A percentile compares a stretch with the other conserved stretches of the same genome.
These are phyloP conservation scores for Meandrina meandrites DNA, from an alignment of 92 coral and sea anemone species.

Conservation along the genomic window DNA sequence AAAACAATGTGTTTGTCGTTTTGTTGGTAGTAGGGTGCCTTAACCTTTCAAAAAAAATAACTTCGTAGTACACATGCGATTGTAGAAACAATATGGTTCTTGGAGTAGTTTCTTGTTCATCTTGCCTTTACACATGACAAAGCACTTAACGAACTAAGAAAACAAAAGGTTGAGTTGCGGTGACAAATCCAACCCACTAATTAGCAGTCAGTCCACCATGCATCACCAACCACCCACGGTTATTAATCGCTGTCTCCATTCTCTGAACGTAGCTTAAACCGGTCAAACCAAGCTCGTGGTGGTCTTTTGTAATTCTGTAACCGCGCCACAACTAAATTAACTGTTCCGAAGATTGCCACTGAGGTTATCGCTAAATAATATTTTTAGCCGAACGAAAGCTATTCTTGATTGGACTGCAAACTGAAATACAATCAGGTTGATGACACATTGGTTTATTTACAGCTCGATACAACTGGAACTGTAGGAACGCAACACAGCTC, in stretches of 20 bases:
- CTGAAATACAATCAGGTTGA: background rate
- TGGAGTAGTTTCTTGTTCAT: slow-evolving; percentile 36
- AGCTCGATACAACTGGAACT: background rate
- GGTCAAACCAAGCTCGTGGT: background rate
- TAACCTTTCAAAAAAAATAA: background rate
- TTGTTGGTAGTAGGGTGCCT: background rate
- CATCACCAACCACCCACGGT: slow-evolving; percentile 25
- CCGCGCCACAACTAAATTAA: background rate
- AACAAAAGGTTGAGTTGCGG: slow-evolving; percentile 65
- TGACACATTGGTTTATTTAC: background rate
- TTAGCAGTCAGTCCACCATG: slow-evolving; percentile 56
- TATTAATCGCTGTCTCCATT: slow-evolving; percentile 14
- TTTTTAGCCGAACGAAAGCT: background rate
- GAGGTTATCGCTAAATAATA: background rate
- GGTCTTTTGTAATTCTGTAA: background rate
- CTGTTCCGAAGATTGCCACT: background rate
- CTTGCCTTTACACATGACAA: slow-evolving; percentile 43
- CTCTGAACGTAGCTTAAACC: background rate
- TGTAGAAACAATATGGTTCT: slow-evolving; percentile 13
- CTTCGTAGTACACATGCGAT: background rate
- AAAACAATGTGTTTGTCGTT: slow-evolving; percentile 12
- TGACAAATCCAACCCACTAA: slow-evolving; percentile 70
- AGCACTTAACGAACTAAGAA: slow-evolving; percentile 60
- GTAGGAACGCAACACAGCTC: background rate
- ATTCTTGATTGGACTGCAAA: background rate